Base-by-base conservation (phyloP, 2,797 vertebrate genomes). In the Morelia viridis region DNA sequence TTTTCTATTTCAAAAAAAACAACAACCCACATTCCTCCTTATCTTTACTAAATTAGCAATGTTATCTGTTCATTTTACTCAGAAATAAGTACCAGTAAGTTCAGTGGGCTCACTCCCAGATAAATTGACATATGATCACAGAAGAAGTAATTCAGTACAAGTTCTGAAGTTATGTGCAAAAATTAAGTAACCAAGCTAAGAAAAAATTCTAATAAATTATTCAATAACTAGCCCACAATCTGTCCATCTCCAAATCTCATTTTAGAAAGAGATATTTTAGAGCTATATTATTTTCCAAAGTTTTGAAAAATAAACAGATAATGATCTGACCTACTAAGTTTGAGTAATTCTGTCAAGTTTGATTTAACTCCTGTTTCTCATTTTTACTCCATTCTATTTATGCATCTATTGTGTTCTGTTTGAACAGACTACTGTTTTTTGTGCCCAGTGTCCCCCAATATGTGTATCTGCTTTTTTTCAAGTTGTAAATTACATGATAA, bases 1-100 rank as follows among this genome's bases (percentile, higher is more conserved):
- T 93, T 85, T 58, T 92, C 87, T 24, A 1, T 90, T 90, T 92
- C 13, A 31, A 17, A 57, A 57, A 85, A 85, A 53, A n/a, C 56
- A 11, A 4, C 3, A 0, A 24, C 1, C 2, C 41, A 61, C 83
- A 19, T 3, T 28, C 46, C 60, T 83, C 61, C 89, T 95, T 92
- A 90, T 62, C 93, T 4, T 22, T 80, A 53, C 2, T 0, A 31
- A n/a, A 60, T 85, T 64, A 28, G 24, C 35, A 83, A 31, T 46
- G 35, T 12, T 88, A 17, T n/a, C 85, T 50, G 24, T 71, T 89
- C 13, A 80, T 80, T 89, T 50, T 68, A 89, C 50, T 68, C 50
- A 89, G 64, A 89, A 57, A 53, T n/a, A 53, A 68, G n/a, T 89
- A 58, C 57, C n/a, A 87, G n/a, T 87, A 35, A 60, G 57, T 87